Evolutionary conservation across 2,113 vertebrate species (phyloP).

Genomic region (Bubalus kerabau): DNA sequence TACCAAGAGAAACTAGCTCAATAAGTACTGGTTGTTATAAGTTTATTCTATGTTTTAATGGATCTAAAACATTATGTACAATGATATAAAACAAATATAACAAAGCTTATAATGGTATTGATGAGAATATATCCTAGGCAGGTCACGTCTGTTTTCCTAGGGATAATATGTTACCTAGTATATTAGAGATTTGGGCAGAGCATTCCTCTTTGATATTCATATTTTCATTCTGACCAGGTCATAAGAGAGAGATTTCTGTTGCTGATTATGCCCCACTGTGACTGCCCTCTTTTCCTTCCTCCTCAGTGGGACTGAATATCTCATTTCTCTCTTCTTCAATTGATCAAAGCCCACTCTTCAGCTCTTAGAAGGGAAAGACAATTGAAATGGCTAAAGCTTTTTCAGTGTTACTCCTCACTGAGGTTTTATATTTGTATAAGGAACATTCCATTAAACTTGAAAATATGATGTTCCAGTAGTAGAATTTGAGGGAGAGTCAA

Average conservation of each 20-base stretch:
- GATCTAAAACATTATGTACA: neutral
- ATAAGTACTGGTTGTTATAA: neutral
- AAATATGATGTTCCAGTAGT: neutral
- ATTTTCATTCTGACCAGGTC: neutral
- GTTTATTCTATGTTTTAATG: neutral
- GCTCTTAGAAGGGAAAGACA: neutral
- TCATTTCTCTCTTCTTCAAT: neutral
- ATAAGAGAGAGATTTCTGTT: neutral
- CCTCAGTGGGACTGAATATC: neutral
- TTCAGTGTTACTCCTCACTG: neutral
- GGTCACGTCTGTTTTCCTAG: neutral
- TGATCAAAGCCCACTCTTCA: neutral
- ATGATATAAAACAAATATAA: neutral
- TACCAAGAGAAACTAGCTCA: neutral
- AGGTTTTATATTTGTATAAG: neutral
- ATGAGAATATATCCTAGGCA: neutral
- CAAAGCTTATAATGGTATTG: neutral
- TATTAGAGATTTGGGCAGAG: neutral
- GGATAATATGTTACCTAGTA: neutral
- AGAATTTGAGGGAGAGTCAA: neutral
- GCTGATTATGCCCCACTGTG: neutral
- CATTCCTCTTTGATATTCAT: neutral
- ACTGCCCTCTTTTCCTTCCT: neutral
- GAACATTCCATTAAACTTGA: neutral
- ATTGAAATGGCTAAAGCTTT: neutral